These are phyloP conservation scores for Margaritifera margaritifera DNA, from an alignment of 2,888 invertebrate genomes.

Conservation along the genomic window DNA sequence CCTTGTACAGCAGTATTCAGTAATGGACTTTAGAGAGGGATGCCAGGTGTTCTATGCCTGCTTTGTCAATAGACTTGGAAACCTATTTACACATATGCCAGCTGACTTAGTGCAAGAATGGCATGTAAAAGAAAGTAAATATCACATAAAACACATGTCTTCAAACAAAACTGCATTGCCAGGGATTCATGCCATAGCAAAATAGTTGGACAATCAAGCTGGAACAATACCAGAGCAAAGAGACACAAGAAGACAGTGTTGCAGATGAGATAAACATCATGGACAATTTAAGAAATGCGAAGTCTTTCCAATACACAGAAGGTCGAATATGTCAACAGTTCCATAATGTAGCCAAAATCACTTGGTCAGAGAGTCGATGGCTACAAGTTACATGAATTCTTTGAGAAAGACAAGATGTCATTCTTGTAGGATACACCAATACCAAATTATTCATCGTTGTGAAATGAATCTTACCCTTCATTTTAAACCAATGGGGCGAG, in stretches of 20 bases:
- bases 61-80: constrained; percentile 20
- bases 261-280: constrained; percentile 6
- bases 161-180: constrained; percentile 8
- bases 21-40: constrained; percentile 11
- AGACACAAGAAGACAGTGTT: constrained; percentile 5
- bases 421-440: too few relatives aligned
- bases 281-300: constrained; percentile 1
- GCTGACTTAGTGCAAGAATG: constrained; percentile 17
- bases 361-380: constrained; percentile 1
- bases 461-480: too few relatives aligned
- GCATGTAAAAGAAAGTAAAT: constrained; percentile 12
- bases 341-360: constrained; percentile 1
- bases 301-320: constrained; percentile 5
- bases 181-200: constrained; percentile 3
- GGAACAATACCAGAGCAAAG: constrained; percentile 6
- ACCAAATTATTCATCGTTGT: too few relatives aligned
- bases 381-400: not conserved
- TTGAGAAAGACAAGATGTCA: not conserved
- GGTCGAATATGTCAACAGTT: not conserved
- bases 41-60: constrained; percentile 7
- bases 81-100: constrained; percentile 4
- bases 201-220: constrained; percentile 1
- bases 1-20: constrained; percentile 7
- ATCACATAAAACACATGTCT: constrained; percentile 13
- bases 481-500: too few relatives aligned